Evolutionary conservation across 1,140 invertebrate genomes (phyloP).

Genomic region (Sarcophaga bullata): DNA sequence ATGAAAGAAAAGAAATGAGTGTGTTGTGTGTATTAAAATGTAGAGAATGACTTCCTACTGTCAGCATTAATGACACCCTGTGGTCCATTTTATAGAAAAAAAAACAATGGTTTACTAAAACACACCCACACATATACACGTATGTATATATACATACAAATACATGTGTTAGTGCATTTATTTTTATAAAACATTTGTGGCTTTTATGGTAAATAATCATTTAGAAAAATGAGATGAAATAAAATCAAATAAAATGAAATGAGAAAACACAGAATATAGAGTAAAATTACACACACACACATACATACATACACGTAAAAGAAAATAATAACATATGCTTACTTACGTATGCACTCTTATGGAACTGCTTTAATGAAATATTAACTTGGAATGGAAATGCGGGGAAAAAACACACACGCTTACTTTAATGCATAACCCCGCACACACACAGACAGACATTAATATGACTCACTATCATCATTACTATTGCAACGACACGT

Average conservation of each 20-base stretch:
- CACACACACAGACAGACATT: not conserved
- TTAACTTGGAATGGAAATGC: not conserved
- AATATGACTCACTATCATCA: too few relatives aligned
- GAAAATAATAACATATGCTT: not conserved
- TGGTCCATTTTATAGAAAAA: conserved; percentile 27
- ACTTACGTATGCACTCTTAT: not conserved
- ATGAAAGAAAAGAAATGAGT: too few relatives aligned
- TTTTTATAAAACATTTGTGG: conserved; percentile 32
- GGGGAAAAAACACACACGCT: not conserved
- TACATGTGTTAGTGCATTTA: conserved; percentile 19
- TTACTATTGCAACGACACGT: too few relatives aligned
- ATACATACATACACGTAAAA: not conserved
- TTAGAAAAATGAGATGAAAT: conserved; percentile 28
- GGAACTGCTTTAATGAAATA: not conserved
- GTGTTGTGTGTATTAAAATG: conserved; percentile 21
- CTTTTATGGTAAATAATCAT: conserved; percentile 38
- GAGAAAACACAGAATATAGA: not conserved
- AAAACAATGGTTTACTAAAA: too few relatives aligned
- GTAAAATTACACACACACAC: not conserved
- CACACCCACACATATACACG: too few relatives aligned
- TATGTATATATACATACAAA: not conserved
- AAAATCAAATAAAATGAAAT: conserved; percentile 4
- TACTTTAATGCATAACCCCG: too few relatives aligned
- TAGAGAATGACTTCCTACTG: conserved; percentile 25
- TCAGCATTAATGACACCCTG: conserved; percentile 31